Conservation (phyloP, 2,113 vertebrate species). For the Sakesphorus luctuosus region DNA sequence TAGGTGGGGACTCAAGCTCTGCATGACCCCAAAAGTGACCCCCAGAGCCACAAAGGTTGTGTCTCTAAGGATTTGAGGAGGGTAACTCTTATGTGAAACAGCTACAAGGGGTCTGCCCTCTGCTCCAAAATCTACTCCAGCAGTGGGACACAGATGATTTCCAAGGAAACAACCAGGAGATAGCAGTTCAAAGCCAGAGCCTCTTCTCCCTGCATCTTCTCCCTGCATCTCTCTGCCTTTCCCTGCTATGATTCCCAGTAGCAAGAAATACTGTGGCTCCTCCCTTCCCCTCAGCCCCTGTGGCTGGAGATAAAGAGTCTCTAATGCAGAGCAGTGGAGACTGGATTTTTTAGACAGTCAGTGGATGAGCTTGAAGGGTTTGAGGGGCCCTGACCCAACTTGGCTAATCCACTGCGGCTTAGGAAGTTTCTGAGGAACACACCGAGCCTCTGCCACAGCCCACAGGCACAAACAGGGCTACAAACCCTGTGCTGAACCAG, state of each 20-base stretch:
- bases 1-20: not conserved
- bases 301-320: not conserved
- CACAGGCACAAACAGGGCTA: rapidly evolving
- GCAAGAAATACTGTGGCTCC: not conserved
- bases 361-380: not conserved
- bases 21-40: not conserved
- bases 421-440: not conserved
- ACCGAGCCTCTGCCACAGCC: not conserved
- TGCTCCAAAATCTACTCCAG: not conserved
- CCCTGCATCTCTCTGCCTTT: not conserved
- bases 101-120: rapidly evolving
- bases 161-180: not conserved
- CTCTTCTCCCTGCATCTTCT: not conserved
- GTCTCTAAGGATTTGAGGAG: not conserved
- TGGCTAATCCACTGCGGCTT: not conserved
- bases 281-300: not conserved
- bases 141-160: not conserved
- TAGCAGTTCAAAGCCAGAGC: not conserved
- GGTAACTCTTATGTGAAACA: not conserved
- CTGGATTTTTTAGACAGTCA: not conserved
- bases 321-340: rapidly evolving
- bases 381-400: not conserved
- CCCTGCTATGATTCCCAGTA: not conserved
- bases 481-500: not conserved
- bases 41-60: not conserved